phyloP scores from a whole-genome alignment of 2,888 invertebrate species.

The Metalampra italica region DNA sequence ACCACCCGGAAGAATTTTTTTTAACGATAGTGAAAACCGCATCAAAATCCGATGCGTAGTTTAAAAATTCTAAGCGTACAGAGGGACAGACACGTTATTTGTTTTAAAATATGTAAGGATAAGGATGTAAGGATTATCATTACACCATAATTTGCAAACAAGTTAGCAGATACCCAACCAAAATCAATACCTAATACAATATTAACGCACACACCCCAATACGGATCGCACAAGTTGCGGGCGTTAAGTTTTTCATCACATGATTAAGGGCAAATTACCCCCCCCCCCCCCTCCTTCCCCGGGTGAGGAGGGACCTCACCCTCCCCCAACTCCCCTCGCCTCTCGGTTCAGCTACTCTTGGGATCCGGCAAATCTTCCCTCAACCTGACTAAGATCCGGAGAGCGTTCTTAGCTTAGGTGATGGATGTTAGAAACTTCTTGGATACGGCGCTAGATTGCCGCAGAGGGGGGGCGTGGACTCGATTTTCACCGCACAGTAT shows the following conservation, averaged over 20 bases:
- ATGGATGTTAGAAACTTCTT: constrained; percentile 13
- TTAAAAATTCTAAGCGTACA: too few species aligned
- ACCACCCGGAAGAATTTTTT: too few species aligned
- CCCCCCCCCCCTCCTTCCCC: constrained; percentile 17
- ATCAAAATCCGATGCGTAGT: too few species aligned
- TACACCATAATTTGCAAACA: neutral
- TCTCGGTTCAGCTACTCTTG: constrained; percentile 21
- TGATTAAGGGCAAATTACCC: constrained; percentile 66
- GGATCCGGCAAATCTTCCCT: constrained; percentile 56
- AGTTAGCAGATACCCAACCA: neutral
- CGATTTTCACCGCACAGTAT: too few species aligned
- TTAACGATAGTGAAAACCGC: too few species aligned
- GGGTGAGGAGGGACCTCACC: too few species aligned
- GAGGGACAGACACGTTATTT: too few species aligned
- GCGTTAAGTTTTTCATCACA: constrained; percentile 73
- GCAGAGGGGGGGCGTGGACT: too few species aligned
- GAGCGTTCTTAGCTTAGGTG: constrained; percentile 37
- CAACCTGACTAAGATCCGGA: constrained; percentile 50
- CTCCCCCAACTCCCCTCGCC: constrained; percentile 29
- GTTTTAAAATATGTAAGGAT: too few species aligned
- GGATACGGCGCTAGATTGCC: neutral
- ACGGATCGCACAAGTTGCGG: constrained; percentile 1
- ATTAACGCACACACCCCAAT: neutral
- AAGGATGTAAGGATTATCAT: too few species aligned
- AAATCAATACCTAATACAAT: constrained; percentile 8